These are phyloP conservation scores for Chaenogobius annularis DNA, from an alignment of 2,113 vertebrate species.

Conservation along the genomic window DNA sequence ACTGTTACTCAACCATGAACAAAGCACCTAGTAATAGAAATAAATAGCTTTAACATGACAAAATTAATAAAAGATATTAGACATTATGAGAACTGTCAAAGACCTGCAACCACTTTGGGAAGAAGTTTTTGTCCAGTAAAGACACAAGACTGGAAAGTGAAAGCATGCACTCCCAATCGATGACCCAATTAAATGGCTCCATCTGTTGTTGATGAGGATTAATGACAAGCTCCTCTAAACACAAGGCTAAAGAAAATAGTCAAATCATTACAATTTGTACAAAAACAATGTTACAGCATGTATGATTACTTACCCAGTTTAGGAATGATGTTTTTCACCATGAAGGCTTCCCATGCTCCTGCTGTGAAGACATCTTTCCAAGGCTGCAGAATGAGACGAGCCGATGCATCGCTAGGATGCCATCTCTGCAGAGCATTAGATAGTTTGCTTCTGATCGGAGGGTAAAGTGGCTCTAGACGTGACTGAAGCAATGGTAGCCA, in stretches of 20 bases:
- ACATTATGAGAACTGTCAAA: neutral
- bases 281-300: neutral
- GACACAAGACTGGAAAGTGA: constrained; percentile 92
- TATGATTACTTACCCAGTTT: constrained; percentile 84
- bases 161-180: constrained; percentile 98
- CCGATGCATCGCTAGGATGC: constrained; percentile 94
- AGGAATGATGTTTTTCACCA: constrained; percentile 97
- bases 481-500: constrained; percentile 94
- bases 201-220: constrained; percentile 98
- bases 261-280: neutral
- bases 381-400: constrained; percentile 95
- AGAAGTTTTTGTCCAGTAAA: constrained; percentile 95
- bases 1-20: constrained; percentile 96
- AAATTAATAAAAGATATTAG: neutral
- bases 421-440: constrained; percentile 92
- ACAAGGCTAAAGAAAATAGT: constrained; percentile 79
- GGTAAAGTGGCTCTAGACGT: constrained; percentile 90
- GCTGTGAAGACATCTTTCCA: constrained; percentile 97
- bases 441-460: constrained; percentile 93
- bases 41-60: neutral
- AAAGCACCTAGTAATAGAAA: constrained; percentile 83
- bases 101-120: constrained; percentile 97
- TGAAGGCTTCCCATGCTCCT: constrained; percentile 97
- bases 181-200: constrained; percentile 95
- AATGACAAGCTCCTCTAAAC: constrained; percentile 90